Evolutionary conservation across 2,797 vertebrate species (phyloP).

Genomic region (Sitta carolinensis): DNA sequence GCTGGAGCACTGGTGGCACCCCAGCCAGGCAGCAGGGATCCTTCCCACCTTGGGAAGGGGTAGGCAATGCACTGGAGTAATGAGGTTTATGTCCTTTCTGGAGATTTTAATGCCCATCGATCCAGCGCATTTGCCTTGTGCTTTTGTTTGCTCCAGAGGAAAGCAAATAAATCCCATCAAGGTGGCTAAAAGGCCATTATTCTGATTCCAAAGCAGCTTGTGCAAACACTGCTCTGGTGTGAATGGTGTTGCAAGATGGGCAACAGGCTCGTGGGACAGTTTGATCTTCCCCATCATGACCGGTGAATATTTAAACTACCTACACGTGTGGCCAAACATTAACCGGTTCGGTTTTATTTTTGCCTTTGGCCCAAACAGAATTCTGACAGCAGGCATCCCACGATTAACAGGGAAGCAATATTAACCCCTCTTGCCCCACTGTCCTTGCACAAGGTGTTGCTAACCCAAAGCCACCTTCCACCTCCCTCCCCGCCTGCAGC

Average conservation of each 20-base stretch:
- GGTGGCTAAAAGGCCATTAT: not conserved
- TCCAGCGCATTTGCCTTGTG: not conserved
- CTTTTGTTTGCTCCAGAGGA: not conserved
- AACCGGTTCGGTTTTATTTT: not conserved
- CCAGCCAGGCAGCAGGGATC: not conserved
- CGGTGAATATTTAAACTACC: not conserved
- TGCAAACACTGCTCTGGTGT: not conserved
- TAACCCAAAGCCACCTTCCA: not conserved
- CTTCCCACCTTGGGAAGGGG: not conserved
- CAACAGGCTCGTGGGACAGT: not conserved
- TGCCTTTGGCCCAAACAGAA: not conserved
- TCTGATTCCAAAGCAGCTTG: not conserved
- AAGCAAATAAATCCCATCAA: not conserved
- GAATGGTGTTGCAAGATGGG: not conserved
- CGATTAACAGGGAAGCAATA: fast-evolving
- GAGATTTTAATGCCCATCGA: not conserved
- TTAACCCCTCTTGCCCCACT: not conserved
- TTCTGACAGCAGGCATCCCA: not conserved
- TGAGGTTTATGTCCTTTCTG: not conserved
- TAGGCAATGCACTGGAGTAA: not conserved
- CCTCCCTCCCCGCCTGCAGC: not conserved
- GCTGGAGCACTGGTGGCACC: not conserved
- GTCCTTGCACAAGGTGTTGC: not conserved
- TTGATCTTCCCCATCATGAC: not conserved
- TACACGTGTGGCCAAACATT: fast-evolving